A percentile compares a stretch with the other conserved stretches of the same genome.
Evolutionary conservation across 2,888 invertebrate species (phyloP).

Genomic region (Pachymerium ferrugineum): DNA sequence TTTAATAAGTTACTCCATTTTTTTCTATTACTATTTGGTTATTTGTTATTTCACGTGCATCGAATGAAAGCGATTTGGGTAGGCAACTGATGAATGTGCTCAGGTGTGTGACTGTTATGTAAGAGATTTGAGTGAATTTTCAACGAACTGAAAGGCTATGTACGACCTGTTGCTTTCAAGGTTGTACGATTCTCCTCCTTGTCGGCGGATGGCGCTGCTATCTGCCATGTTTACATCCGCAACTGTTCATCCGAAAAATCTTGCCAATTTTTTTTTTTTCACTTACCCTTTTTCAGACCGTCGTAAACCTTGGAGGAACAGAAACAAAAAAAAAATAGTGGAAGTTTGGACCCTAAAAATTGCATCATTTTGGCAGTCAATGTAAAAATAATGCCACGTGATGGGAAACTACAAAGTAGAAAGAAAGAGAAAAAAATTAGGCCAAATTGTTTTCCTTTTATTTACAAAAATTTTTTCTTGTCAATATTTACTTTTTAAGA

Average conservation of each 20-base stretch:
- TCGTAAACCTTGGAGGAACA: background rate
- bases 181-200: background rate
- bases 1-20: too few species aligned
- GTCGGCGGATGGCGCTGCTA: background rate
- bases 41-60: too few species aligned
- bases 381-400: background rate
- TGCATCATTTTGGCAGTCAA: slow-evolving; percentile 1
- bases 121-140: too few species aligned
- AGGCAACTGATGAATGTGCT: background rate
- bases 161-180: slow-evolving; percentile 1
- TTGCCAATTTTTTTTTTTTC: background rate
- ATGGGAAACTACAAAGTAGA: too few species aligned
- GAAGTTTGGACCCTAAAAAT: background rate
- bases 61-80: background rate
- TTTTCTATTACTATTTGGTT: background rate
- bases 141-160: background rate
- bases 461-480: background rate
- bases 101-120: background rate
- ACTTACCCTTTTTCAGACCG: too few species aligned
- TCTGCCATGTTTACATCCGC: background rate
- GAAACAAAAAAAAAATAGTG: background rate
- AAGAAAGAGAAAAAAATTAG: background rate
- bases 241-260: background rate
- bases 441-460: background rate
- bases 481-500: background rate